These are phyloP conservation scores for Ptiloglossa arizonensis DNA, from an alignment of 1,140 invertebrate species.

Conservation along the genomic window DNA sequence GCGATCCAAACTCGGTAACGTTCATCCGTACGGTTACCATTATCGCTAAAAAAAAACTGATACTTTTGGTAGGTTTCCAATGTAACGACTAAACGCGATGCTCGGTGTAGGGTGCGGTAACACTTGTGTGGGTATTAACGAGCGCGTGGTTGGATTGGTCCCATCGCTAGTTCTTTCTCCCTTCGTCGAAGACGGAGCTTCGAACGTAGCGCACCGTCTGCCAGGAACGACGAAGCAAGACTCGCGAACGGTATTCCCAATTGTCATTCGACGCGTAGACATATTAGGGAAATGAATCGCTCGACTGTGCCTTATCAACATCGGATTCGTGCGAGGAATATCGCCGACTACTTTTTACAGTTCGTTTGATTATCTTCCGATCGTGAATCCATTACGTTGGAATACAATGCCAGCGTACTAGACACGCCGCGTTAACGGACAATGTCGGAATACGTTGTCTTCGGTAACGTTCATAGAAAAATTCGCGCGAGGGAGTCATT, in stretches of 20 bases:
- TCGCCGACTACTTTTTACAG: constrained; percentile 37
- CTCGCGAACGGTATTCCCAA: constrained; percentile 12
- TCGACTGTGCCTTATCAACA: constrained; percentile 35
- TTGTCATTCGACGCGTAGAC: constrained; percentile 45
- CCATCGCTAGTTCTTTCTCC: too few relatives aligned
- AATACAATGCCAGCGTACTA: constrained; percentile 42
- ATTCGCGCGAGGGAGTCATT: constrained; percentile 37
- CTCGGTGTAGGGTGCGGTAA: too few relatives aligned
- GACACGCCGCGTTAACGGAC: constrained; percentile 42
- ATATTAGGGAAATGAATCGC: constrained; percentile 51
- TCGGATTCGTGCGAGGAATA: constrained; percentile 44
- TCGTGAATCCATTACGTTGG: constrained; percentile 45
- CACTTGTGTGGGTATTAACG: too few relatives aligned
- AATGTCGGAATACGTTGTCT: constrained; percentile 27
- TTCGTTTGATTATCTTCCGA: constrained; percentile 46
- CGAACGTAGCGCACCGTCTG: neutral
- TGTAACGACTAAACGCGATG: too few relatives aligned
- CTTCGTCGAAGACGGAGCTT: neutral
- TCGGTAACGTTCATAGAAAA: constrained; percentile 36
- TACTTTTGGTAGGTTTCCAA: too few relatives aligned
- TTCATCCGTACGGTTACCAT: too few relatives aligned
- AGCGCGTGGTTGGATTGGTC: too few relatives aligned
- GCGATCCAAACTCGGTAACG: too few relatives aligned
- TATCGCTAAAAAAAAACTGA: too few relatives aligned
- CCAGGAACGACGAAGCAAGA: neutral